Percentiles rank a stretch among this genome's conserved stretches.
These are phyloP conservation scores for Encarsia formosa DNA, from an alignment of 2,888 invertebrate genomes.

Conservation along the genomic window DNA sequence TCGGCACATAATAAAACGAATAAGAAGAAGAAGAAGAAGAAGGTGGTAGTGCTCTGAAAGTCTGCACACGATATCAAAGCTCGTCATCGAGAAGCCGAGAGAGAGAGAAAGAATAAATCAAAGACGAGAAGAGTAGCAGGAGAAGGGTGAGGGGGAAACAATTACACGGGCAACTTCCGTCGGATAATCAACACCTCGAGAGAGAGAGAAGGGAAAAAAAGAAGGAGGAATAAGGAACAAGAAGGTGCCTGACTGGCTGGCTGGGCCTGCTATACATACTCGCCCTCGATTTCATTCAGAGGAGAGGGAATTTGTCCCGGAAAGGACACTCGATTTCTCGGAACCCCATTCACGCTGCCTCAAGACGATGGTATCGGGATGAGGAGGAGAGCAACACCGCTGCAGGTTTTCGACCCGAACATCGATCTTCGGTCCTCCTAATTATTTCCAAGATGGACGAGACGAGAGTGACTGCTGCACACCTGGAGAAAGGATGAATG, in stretches of 20 bases:
- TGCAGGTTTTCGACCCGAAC: constrained; percentile 40
- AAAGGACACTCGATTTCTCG: constrained; percentile 51
- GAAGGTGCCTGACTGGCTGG: constrained; percentile 1
- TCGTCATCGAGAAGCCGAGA: constrained; percentile 19
- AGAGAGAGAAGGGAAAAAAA: background rate
- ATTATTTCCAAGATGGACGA: constrained; percentile 46
- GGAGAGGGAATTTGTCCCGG: constrained; percentile 52
- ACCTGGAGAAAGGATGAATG: no score
- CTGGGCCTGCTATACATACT: constrained; percentile 32
- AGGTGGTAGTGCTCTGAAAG: no score
- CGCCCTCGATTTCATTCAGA: constrained; percentile 47
- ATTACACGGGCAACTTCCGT: constrained; percentile 32
- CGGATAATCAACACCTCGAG: constrained; percentile 21
- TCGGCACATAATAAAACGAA: no score
- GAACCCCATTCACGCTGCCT: constrained; percentile 37
- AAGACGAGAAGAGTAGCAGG: constrained; percentile 10
- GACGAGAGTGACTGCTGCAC: background rate
- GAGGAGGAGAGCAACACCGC: no score
- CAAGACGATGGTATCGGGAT: constrained; percentile 41
- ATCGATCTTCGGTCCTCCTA: constrained; percentile 50
- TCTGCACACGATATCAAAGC: constrained; percentile 17
- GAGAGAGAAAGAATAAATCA: constrained; percentile 16
- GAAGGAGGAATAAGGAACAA: background rate
- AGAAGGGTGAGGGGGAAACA: constrained; percentile 25
- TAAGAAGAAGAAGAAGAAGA: no score